Evolutionary conservation across 2,888 invertebrate genomes (phyloP).

Genomic region (Aelia acuminata): DNA sequence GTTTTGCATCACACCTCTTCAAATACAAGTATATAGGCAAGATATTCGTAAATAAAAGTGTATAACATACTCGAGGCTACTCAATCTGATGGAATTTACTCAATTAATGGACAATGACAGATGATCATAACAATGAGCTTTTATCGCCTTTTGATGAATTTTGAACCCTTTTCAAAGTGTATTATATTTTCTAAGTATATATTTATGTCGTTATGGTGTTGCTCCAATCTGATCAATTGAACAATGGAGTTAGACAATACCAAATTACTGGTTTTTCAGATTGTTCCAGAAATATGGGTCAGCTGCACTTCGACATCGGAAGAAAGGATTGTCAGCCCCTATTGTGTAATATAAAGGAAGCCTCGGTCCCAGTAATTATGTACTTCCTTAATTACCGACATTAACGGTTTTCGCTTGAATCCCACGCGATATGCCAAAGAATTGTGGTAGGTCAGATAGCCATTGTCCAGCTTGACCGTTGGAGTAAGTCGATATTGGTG

Average conservation of each 20-base stretch:
- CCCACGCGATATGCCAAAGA: not conserved
- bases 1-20: no score
- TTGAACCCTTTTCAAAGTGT: not conserved
- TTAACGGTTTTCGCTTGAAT: not conserved
- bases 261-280: not conserved
- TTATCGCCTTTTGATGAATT: not conserved
- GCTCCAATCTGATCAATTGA: not conserved
- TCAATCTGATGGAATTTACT: no score
- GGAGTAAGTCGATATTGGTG: not conserved
- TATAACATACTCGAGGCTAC: no score
- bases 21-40: no score
- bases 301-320: not conserved
- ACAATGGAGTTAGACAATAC: not conserved
- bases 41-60: no score
- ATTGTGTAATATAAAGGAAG: not conserved
- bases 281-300: not conserved
- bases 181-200: no score
- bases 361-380: not conserved
- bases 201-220: not conserved
- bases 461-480: not conserved
- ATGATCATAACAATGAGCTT: not conserved
- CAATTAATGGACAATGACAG: no score
- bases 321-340: not conserved
- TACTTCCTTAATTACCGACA: not conserved
- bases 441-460: not conserved